Percentiles rank a stretch among this genome's conserved stretches.
Evolutionary conservation across 2,888 invertebrate genomes (phyloP).

Genomic region (Polydrusus pterygomalis): DNA sequence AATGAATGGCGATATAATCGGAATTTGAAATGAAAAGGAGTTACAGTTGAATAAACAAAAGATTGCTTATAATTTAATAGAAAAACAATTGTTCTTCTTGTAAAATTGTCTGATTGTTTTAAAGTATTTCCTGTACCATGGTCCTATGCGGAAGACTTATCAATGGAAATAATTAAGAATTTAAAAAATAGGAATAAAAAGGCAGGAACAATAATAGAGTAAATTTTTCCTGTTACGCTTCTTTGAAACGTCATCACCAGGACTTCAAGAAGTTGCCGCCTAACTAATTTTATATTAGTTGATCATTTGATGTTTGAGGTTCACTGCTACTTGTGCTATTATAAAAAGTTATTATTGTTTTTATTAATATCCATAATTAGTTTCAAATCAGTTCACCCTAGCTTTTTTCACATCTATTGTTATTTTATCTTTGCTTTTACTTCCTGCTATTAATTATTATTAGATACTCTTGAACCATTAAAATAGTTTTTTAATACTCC

Average conservation of each 20-base stretch:
- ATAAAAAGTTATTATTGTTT: too few relatives aligned
- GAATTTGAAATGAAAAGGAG: slow-evolving; percentile 41
- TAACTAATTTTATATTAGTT: too few relatives aligned
- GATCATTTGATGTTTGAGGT: too few relatives aligned
- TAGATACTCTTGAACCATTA: too few relatives aligned
- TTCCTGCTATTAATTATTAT: background rate
- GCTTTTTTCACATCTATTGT: slow-evolving; percentile 4
- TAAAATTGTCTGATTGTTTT: slow-evolving; percentile 12
- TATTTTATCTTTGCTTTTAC: background rate
- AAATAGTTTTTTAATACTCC: too few relatives aligned
- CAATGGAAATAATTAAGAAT: slow-evolving; percentile 15
- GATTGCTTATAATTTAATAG: slow-evolving; percentile 46
- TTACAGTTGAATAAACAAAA: slow-evolving; percentile 48
- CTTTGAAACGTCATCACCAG: background rate
- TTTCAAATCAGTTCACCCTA: background rate
- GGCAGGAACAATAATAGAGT: background rate
- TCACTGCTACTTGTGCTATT: too few relatives aligned
- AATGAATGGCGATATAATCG: slow-evolving; percentile 49
- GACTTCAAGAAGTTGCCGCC: too few relatives aligned
- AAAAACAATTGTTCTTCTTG: slow-evolving; percentile 50
- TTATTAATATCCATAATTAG: background rate
- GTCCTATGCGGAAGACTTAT: background rate
- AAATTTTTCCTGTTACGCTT: background rate
- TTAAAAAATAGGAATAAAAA: background rate
- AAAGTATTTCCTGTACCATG: slow-evolving; percentile 39